Evolutionary conservation across 2,888 invertebrate species (phyloP), one percentile per base, ranked within the genome.

Genomic region (Dendrolimus pini): DNA sequence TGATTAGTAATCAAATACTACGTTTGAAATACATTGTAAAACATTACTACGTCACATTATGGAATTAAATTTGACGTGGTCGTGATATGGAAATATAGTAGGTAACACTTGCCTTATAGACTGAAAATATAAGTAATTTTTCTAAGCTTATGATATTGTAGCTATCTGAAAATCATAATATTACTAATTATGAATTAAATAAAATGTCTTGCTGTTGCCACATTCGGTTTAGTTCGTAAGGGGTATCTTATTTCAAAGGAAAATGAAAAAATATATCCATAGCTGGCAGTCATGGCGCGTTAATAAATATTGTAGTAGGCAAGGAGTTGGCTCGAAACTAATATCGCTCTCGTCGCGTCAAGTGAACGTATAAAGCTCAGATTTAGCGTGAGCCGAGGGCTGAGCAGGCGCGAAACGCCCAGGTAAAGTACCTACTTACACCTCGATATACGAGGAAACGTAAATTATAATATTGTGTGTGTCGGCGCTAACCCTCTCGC

Each of bases 391-490:
- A 83, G 83, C 80, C 82, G 84, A 82, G 87, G 84, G 83, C 83
- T 83, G 87, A 84, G 82, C 83, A 78, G 85, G 86, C 86, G 89
- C 83, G 83, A 83, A 84, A 80, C 89, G 84, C 86, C 85, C 88
- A 88, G 89, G 89, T 88, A 84, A 86, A 89, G 89, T 83, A 83
- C 87, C 87, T 89, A 85, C 89, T 89, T 89, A 89, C 88, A 84
- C 80, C 83, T 84, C 89, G 86, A 88, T 87, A 86, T 89, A 89
- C 89, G 88, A 80, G 85, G 82, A 86, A 85, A 89, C 89, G 89
- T 89, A 89, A 90, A 90, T 90, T 90, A 90, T 90, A 90, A 90
- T 90, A 90, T 89, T 86, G 88, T 87, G 87, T 88, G 85, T 83
- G 87, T 81, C 82, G 85, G 74, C 71, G 85, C 78, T 86, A 88